Conservation (phyloP, 2,888 invertebrate genomes). For the Corythucha ciliata region DNA sequence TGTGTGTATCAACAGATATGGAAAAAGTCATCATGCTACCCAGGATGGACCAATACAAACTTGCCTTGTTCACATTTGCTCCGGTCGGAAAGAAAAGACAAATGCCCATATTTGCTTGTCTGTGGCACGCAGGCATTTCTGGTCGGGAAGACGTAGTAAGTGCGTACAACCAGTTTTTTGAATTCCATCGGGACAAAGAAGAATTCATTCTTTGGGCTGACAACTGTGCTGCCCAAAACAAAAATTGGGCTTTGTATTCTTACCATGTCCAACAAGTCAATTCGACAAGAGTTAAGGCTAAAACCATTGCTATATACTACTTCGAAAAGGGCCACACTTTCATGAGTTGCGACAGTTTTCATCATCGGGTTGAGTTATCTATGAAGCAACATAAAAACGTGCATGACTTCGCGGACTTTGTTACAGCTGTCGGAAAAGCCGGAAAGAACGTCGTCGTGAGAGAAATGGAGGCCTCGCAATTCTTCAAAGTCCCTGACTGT, state of each 20-base stretch:
- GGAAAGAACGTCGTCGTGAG: conserved; percentile 1
- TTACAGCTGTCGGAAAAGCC: not conserved
- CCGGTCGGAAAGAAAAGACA: not conserved
- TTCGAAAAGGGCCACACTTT: conserved; percentile 25
- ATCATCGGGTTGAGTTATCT: conserved; percentile 22
- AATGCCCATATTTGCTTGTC: conserved; percentile 14
- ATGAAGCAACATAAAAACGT: conserved; percentile 12
- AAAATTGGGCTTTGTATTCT: conserved; percentile 14
- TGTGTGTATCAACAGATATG: conserved; percentile 2
- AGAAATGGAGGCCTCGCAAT: conserved; percentile 3
- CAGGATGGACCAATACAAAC: conserved; percentile 5
- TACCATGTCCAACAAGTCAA: conserved; percentile 13
- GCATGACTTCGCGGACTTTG: conserved; percentile 11
- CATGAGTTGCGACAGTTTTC: conserved; percentile 22
- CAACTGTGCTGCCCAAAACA: conserved; percentile 11
- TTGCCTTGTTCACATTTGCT: conserved; percentile 2
- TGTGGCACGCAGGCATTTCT: conserved; percentile 22
- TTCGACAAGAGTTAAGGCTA: conserved; percentile 4
- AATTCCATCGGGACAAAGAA: not conserved
- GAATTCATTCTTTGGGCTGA: conserved; percentile 2
- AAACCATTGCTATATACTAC: conserved; percentile 17
- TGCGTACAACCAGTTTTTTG: conserved; percentile 8
- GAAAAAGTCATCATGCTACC: conserved; percentile 8
- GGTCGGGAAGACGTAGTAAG: conserved; percentile 26
- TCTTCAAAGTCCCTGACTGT: conserved; percentile 3